These are phyloP conservation scores for Poeciliopsis gracilis DNA, from an alignment of 2,797 vertebrate genomes.

Conservation along the genomic window DNA sequence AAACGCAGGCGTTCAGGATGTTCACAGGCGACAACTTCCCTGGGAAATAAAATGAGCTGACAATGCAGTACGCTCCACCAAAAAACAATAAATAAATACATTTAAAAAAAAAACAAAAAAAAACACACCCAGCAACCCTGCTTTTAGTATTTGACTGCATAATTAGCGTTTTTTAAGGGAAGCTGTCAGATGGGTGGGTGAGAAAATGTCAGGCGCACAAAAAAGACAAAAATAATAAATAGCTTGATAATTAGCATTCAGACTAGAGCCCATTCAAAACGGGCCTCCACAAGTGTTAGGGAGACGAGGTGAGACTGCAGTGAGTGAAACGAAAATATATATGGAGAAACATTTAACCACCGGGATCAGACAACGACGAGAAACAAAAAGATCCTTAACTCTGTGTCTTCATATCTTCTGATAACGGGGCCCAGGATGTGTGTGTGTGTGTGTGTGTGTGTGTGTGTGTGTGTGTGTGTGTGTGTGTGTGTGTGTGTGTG, in stretches of 20 bases:
- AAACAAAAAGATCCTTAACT: not conserved
- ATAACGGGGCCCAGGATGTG: conserved; percentile 25
- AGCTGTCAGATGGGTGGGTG: conserved; percentile 47
- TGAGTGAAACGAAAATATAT: conserved; percentile 7
- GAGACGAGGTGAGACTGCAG: not conserved
- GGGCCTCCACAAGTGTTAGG: conserved; percentile 12
- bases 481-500: too few species aligned
- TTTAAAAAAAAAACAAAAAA: too few species aligned
- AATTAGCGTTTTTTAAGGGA: conserved; percentile 63
- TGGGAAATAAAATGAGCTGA: conserved; percentile 31
- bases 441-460: conserved; percentile 8
- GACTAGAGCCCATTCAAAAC: conserved; percentile 42
- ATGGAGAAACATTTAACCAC: conserved; percentile 15
- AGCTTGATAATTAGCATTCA: conserved; percentile 54
- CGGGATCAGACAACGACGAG: conserved; percentile 5
- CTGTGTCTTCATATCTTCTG: not conserved
- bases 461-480: too few species aligned
- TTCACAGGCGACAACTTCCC: conserved; percentile 1
- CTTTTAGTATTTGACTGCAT: conserved; percentile 59
- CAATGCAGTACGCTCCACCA: conserved; percentile 14
- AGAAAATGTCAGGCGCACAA: conserved; percentile 26
- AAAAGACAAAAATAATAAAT: conserved; percentile 6
- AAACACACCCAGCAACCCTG: conserved; percentile 10
- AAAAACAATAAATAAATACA: conserved; percentile 16
- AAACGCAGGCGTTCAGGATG: not conserved